These are phyloP conservation scores for Hafferia zeledoni DNA, from an alignment of 2,797 vertebrate species.

Conservation along the genomic window DNA sequence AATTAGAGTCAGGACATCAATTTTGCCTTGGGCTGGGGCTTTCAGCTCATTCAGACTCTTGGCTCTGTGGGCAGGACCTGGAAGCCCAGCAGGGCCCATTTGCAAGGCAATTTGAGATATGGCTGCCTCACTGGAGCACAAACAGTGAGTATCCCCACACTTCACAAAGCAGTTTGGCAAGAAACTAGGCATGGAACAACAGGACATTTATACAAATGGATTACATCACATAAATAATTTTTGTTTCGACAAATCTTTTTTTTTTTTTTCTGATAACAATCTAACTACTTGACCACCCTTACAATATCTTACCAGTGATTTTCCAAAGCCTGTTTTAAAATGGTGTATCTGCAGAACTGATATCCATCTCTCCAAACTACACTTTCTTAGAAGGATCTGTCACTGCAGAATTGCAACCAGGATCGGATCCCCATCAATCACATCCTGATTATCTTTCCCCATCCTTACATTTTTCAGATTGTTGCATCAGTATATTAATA, in stretches of 20 bases:
- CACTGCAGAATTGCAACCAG: background rate
- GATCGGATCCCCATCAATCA: background rate
- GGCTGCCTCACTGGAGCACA: background rate
- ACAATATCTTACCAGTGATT: background rate
- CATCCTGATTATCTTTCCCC: background rate
- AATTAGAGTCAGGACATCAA: background rate
- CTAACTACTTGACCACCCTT: background rate
- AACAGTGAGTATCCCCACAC: background rate
- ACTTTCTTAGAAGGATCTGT: background rate
- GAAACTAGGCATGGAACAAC: background rate
- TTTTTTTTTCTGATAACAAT: rapidly evolving
- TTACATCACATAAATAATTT: background rate
- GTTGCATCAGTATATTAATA: background rate
- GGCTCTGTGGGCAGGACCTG: background rate
- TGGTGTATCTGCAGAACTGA: rapidly evolving
- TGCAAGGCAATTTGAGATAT: background rate
- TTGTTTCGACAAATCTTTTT: background rate
- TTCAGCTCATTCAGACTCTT: background rate
- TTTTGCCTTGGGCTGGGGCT: background rate
- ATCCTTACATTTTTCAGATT: background rate
- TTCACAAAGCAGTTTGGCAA: background rate
- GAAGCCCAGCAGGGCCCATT: background rate
- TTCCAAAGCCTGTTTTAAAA: background rate
- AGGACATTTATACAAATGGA: background rate
- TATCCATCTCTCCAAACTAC: background rate